These are phyloP conservation scores for Zygogramma bicolorata DNA, from an alignment of 2,888 invertebrate species.

Conservation along the genomic window DNA sequence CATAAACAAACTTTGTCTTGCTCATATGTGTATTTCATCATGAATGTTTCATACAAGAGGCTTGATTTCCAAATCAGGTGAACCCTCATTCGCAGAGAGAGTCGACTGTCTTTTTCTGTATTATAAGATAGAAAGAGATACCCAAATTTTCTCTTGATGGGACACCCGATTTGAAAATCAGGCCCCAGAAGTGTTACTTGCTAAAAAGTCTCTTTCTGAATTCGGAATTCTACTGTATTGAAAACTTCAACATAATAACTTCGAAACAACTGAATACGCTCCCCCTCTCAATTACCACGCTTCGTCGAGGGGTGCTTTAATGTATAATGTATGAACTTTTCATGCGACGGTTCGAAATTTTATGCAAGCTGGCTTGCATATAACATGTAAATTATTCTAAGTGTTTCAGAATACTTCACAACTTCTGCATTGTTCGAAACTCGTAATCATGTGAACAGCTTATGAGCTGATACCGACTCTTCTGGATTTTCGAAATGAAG, in stretches of 20 bases:
- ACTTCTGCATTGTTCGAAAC: slow-evolving; percentile 9
- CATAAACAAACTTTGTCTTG: too few species aligned
- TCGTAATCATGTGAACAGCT: slow-evolving; percentile 10
- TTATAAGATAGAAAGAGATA: too few species aligned
- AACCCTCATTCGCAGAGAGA: too few species aligned
- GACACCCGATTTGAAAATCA: too few species aligned
- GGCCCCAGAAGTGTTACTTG: too few species aligned
- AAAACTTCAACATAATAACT: background rate
- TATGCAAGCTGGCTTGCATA: slow-evolving; percentile 37
- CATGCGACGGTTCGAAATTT: slow-evolving; percentile 26
- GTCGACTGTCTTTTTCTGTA: too few species aligned
- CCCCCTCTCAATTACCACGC: slow-evolving; percentile 33
- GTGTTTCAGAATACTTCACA: slow-evolving; percentile 26
- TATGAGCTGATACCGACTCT: background rate
- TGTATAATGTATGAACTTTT: slow-evolving; percentile 42
- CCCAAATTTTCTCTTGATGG: too few species aligned
- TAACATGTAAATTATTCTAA: slow-evolving; percentile 29
- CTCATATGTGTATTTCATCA: too few species aligned
- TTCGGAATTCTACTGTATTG: background rate
- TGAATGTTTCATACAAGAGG: too few species aligned
- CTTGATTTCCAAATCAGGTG: too few species aligned
- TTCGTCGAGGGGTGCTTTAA: slow-evolving; percentile 36
- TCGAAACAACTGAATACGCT: slow-evolving; percentile 24
- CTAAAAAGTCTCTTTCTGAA: background rate
- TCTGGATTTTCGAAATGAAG: background rate